Percentiles rank a stretch among this genome's conserved stretches.
These are phyloP conservation scores for Meles meles DNA, from an alignment of 2,113 vertebrate species.

Conservation along the genomic window DNA sequence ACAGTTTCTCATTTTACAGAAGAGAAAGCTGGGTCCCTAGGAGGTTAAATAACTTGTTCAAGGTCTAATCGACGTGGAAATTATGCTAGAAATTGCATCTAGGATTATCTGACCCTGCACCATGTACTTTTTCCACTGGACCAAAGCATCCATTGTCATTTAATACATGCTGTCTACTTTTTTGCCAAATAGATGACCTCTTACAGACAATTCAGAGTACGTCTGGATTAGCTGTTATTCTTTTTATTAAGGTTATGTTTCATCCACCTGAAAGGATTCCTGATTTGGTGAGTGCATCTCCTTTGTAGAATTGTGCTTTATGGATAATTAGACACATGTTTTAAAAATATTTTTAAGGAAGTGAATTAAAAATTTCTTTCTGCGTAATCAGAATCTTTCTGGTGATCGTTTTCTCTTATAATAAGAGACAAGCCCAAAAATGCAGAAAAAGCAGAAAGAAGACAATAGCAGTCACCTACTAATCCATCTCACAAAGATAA, in stretches of 20 bases:
- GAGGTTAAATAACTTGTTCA: background rate
- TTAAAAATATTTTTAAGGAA: background rate
- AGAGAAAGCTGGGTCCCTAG: background rate
- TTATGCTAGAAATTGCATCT: background rate
- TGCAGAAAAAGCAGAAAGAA: background rate
- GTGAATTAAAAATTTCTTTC: background rate
- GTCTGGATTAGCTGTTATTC: constrained; percentile 91
- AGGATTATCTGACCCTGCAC: background rate
- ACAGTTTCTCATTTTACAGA: background rate
- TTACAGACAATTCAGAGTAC: constrained; percentile 92
- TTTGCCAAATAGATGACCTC: constrained; percentile 84
- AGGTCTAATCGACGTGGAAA: background rate
- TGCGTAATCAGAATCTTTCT: background rate
- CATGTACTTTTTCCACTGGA: background rate
- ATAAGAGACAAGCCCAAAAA: constrained; percentile 6
- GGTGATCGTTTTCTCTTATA: background rate
- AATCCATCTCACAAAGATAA: background rate
- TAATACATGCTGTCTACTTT: constrained; percentile 8
- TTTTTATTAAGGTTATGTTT: constrained; percentile 88
- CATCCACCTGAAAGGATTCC: constrained; percentile 85
- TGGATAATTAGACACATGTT: background rate
- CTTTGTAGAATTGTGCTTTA: background rate
- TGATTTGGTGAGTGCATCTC: constrained; percentile 85
- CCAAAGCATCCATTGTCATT: background rate
- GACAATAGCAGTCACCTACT: background rate